Evolutionary conservation across 2,113 vertebrate genomes (phyloP).

Genomic region (Struthidea cinerea): DNA sequence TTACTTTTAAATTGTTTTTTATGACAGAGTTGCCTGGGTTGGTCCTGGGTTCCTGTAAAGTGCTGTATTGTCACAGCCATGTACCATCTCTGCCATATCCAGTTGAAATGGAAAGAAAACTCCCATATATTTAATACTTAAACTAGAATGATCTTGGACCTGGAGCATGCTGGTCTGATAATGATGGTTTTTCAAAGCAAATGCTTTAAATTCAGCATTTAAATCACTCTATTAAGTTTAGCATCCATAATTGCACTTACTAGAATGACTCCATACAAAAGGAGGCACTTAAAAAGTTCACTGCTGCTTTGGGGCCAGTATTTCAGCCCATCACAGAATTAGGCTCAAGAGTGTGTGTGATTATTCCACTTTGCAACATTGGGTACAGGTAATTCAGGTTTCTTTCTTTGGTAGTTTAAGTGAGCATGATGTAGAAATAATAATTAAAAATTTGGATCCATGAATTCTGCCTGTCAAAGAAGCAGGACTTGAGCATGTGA

Average conservation of each 20-base stretch:
- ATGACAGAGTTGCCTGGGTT: neutral
- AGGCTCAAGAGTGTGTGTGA: neutral
- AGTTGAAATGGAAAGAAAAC: neutral
- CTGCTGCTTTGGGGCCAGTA: neutral
- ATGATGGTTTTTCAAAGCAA: neutral
- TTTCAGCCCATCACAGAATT: neutral
- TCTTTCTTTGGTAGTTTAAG: conserved; percentile 41
- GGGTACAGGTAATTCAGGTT: conserved; percentile 36
- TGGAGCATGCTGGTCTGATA: neutral
- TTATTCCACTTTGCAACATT: conserved; percentile 23
- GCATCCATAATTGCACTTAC: neutral
- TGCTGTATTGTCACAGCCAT: neutral
- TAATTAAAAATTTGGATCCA: conserved; percentile 43
- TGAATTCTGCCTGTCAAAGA: conserved; percentile 24
- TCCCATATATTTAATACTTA: neutral
- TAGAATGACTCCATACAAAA: neutral
- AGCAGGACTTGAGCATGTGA: neutral
- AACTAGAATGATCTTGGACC: neutral
- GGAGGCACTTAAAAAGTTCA: neutral
- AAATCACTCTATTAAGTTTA: neutral
- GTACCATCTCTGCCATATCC: neutral
- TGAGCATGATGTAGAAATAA: conserved; percentile 39
- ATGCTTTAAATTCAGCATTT: neutral
- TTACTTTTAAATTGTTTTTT: neutral
- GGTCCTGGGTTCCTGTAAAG: neutral